These are phyloP conservation scores for Prenolepis imparis DNA, from an alignment of 2,888 invertebrate genomes.

Conservation along the genomic window DNA sequence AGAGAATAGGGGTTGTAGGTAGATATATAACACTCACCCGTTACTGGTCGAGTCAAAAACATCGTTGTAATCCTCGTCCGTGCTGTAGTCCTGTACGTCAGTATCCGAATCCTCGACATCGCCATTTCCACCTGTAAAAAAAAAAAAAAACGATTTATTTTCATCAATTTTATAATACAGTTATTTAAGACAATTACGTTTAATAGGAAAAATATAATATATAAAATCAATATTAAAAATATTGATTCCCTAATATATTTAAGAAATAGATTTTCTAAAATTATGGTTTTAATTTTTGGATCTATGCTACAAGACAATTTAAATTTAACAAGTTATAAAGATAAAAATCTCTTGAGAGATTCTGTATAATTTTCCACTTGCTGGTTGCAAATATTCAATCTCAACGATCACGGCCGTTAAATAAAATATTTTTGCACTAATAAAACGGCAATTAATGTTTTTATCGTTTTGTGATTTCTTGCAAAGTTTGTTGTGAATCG, in stretches of 20 bases:
- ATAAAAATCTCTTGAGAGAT: not conserved
- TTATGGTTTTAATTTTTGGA: not conserved
- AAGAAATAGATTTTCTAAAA: not conserved
- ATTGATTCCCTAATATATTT: not conserved
- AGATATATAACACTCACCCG: conserved; percentile 73
- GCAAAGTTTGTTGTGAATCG: conserved; percentile 18
- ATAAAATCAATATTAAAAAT: not conserved
- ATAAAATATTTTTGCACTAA: conserved; percentile 14
- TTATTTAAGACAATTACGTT: conserved; percentile 1
- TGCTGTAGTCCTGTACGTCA: conserved; percentile 80
- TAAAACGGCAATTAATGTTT: conserved; percentile 29
- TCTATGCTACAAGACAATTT: not conserved
- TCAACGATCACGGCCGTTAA: not conserved
- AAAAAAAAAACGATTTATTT: not conserved
- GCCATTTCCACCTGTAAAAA: conserved; percentile 69
- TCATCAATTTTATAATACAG: not conserved
- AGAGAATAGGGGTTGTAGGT: conserved; percentile 30
- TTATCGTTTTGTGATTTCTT: conserved; percentile 17
- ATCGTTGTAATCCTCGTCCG: conserved; percentile 82
- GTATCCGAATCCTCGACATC: conserved; percentile 79
- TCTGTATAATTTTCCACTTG: not conserved
- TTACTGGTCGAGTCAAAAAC: conserved; percentile 78
- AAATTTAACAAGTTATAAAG: not conserved
- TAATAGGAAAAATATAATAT: not conserved
- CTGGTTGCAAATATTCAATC: not conserved